These are phyloP conservation scores for Poeciliopsis occidentalis DNA, from an alignment of 2,113 vertebrate species.

Conservation along the genomic window DNA sequence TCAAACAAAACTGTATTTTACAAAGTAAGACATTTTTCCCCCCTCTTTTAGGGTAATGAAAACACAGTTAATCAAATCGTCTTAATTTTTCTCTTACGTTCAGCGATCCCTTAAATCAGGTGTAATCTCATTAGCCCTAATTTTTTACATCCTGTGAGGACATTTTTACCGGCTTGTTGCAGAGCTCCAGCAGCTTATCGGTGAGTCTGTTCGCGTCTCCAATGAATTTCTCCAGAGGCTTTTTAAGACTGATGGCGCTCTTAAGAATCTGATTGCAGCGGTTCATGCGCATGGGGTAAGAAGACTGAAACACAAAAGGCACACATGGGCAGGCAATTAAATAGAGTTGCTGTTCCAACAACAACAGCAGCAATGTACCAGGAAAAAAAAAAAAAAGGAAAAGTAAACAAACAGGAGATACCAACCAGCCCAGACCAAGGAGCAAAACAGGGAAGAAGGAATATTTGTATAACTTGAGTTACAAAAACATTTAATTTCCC, in stretches of 20 bases:
- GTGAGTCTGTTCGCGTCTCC: slow-evolving; percentile 92
- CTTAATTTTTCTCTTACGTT: background rate
- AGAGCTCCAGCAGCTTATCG: slow-evolving; percentile 94
- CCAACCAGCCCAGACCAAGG: background rate
- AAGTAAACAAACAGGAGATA: background rate
- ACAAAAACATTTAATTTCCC: no score
- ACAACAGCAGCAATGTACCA: background rate
- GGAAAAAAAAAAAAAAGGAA: background rate
- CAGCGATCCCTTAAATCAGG: background rate
- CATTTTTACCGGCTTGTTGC: slow-evolving; percentile 90
- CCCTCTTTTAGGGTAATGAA: background rate
- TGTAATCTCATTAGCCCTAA: no score
- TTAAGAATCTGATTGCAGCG: slow-evolving; percentile 96
- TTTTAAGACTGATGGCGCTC: slow-evolving; percentile 89
- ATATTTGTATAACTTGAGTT: background rate
- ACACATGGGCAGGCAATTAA: background rate
- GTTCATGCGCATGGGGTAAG: slow-evolving; percentile 91
- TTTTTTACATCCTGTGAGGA: background rate
- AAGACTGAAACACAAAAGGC: slow-evolving; percentile 82
- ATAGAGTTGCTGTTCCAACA: background rate
- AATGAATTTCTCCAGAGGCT: slow-evolving; percentile 91
- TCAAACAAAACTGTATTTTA: background rate
- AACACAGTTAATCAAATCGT: background rate
- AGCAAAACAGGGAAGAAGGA: background rate
- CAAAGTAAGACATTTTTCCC: background rate